Evolutionary conservation across 30 jellyfish, hydroid and myxozoan genomes (phyloP), one percentile per base, ranked within the genome.

Genomic region (Nemopilema nomurai): DNA sequence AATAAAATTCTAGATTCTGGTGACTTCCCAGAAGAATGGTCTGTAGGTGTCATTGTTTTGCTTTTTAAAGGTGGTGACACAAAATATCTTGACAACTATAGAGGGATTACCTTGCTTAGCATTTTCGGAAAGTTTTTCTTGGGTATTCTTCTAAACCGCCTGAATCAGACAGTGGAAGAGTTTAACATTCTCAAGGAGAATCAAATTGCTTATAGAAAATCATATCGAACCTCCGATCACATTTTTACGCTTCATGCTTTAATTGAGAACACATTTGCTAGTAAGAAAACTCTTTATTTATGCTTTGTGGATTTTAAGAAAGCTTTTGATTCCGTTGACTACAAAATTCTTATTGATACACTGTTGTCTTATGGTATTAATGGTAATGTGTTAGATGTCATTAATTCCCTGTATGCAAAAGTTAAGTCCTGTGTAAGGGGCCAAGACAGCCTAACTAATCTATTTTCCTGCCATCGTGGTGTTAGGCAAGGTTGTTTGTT

Each of bases 401-500:
- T 74, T 19, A 16, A 25, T 1, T 74, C 84, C n/a, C 84, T 74
- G n/a, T 32, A 74, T 26, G 26, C 30, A 28, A 74, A 74, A 74
- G 84, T 41, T 25, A 18, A 25, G 71, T 74, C 84, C 16, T 74
- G 71, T 21, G 84, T 29, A 20, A 74, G 51, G 32, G 71, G 84
- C 8, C 33, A 74, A n/a, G 73, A 21, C 50, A 33, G 73, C 26
- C 51, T 74, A 51, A 74, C 73, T 51, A 41, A 74, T n/a, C 33
- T 74, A 6, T 51, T 74, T 33, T 66, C 74, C 21, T 74, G 84
- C 41, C 27, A 28, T 27, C 28, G 84, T n/a, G 73, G 71, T 74
- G 90, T 80, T 21, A 28, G 71, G 49, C 28, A 80, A 63, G 90
- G 90, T 67, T 80, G 82, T 66, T 31, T 80, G 68, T 51, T 62